Conservation (phyloP, 2,888 invertebrate genomes). For the Carpatolechia fugitivella region DNA sequence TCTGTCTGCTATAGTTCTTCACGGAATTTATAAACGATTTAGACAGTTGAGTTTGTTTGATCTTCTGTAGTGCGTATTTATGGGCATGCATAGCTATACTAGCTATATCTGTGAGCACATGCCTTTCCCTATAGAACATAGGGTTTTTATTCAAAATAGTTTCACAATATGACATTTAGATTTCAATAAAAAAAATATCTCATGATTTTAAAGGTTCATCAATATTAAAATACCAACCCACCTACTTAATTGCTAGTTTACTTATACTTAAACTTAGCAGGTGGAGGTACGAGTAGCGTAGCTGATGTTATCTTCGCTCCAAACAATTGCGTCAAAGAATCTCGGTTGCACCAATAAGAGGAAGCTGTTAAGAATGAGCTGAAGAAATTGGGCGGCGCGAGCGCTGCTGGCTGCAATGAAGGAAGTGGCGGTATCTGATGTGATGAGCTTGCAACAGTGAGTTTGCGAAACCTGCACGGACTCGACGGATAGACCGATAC, state of each 20-base stretch:
- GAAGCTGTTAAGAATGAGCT: conserved; percentile 29
- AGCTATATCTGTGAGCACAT: too few relatives aligned
- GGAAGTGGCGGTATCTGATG: conserved; percentile 60
- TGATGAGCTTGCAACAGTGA: conserved; percentile 56
- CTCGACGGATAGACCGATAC: not conserved
- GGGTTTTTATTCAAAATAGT: too few relatives aligned
- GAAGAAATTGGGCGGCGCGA: conserved; percentile 53
- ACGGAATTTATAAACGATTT: not conserved
- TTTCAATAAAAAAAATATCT: too few relatives aligned
- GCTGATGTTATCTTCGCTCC: not conserved
- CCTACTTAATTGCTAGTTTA: too few relatives aligned
- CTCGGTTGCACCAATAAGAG: not conserved
- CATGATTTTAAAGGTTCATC: too few relatives aligned
- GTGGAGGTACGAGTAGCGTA: not conserved
- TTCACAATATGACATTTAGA: too few relatives aligned
- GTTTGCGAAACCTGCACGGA: conserved; percentile 34
- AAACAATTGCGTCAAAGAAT: not conserved
- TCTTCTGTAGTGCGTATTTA: not conserved
- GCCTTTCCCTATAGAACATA: too few relatives aligned
- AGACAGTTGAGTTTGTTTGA: not conserved
- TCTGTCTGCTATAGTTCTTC: not conserved
- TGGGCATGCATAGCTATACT: too few relatives aligned
- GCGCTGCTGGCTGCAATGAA: conserved; percentile 44
- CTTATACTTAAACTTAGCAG: too few relatives aligned
- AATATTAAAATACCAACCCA: too few relatives aligned